Evolutionary conservation across 2,797 vertebrate species (phyloP), one percentile per base, ranked within the genome.

Genomic region (Bradypodion pumilum): DNA sequence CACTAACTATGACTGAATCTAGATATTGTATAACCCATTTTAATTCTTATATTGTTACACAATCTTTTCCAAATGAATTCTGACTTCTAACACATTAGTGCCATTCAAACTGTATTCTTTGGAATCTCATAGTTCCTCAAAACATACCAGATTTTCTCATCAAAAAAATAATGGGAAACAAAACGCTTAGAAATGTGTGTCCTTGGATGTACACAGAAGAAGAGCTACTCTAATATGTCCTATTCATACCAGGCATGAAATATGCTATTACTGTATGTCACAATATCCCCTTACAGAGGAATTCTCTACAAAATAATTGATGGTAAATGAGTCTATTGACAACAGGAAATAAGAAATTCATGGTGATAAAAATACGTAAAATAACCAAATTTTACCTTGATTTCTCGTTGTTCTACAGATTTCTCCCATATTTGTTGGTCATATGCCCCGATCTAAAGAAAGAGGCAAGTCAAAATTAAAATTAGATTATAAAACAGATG

Each of bases 381-480:
- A 82, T 9, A 29, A 77, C 0, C 27, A 82, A 9, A 59, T 74
- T 10, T 94, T 94, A 99, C 98, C 98, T 99, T 99, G 91, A 99
- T 99, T 96, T 99, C 98, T 97, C 98, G 96, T 95, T 99, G 98
- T 90, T 99, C 98, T 95, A 99, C 98, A 72, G 98, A 99, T 95
- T 99, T 99, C 96, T 99, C 98, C 98, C 98, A 99, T 97, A 99
- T 99, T 96, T 99, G 98, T 91, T 99, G 98, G 95, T 99, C 98
- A 84, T 99, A 99, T 49, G 98, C 98, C 81, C 98, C 98, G 87
- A 99, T 99, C 98, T 99, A 93, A 74, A 94, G 87, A 92, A n/a
- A 78, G 85, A 87, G 62, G 75, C 84, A 86, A 35, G 66, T 32
- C 29, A 23, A 35, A 15, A 80, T 90, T 85, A 91, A 86, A 86